Evolutionary conservation across 2,113 vertebrate species (phyloP).

Genomic region (Ailuropoda melanoleuca): DNA sequence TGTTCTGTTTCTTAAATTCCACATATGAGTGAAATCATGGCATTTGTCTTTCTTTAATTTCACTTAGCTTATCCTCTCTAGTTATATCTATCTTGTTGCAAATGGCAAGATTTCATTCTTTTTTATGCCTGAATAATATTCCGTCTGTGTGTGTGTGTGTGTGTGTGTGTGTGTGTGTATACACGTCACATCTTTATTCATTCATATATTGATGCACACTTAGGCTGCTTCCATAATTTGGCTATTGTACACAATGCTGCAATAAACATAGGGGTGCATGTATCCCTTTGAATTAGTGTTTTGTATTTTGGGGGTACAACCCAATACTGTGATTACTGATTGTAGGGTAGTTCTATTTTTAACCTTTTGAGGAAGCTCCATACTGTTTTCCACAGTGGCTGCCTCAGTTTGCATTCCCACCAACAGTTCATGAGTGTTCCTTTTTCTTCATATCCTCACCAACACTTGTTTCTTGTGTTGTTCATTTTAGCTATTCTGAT

Average conservation of each 20-base stretch:
- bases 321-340: not conserved
- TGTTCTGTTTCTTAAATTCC: not conserved
- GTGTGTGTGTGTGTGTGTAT: too few relatives aligned
- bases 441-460: not conserved
- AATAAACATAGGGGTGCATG: not conserved
- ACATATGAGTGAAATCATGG: not conserved
- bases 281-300: not conserved
- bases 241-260: not conserved
- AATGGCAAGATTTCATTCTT: not conserved
- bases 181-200: not conserved
- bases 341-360: not conserved
- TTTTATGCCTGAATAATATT: not conserved
- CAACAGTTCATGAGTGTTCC: not conserved
- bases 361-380: not conserved
- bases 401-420: not conserved
- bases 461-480: not conserved
- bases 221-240: not conserved
- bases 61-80: not conserved
- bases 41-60: not conserved
- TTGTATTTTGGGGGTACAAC: not conserved
- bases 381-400: not conserved
- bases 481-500: not conserved
- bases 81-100: not conserved
- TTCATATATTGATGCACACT: not conserved
- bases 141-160: too few relatives aligned